Evolutionary conservation across 2,113 vertebrate genomes (phyloP).

Genomic region (Haemorhous mexicanus): DNA sequence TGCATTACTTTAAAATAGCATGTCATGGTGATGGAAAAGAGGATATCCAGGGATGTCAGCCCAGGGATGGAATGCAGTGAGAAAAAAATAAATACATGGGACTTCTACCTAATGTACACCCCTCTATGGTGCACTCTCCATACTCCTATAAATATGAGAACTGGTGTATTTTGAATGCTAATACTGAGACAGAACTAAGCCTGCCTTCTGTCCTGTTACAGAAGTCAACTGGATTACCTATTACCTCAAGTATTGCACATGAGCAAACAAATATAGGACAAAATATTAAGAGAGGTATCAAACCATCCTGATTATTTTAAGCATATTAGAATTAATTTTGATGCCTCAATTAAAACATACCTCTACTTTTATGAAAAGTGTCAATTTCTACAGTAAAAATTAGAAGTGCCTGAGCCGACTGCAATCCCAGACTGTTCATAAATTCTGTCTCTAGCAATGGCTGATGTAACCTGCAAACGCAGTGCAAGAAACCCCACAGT

Average conservation of each 20-base stretch:
- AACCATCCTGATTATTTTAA: neutral
- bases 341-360: neutral
- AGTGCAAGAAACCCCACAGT: neutral
- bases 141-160: neutral
- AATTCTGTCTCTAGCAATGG: neutral
- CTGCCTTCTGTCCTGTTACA: neutral
- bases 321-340: neutral
- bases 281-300: neutral
- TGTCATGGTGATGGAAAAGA: neutral
- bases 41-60: neutral
- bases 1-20: neutral
- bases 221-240: neutral
- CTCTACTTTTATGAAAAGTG: neutral
- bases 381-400: neutral
- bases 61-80: neutral
- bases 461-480: neutral
- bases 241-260: neutral
- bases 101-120: neutral
- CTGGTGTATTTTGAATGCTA: neutral
- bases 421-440: neutral
- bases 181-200: neutral
- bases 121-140: neutral
- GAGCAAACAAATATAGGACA: neutral
- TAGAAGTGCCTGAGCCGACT: neutral
- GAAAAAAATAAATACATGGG: neutral